A percentile compares a stretch with the other conserved stretches of the same genome.
These are phyloP conservation scores for Ips nitidus DNA, from an alignment of 1,140 invertebrate genomes.

Conservation along the genomic window DNA sequence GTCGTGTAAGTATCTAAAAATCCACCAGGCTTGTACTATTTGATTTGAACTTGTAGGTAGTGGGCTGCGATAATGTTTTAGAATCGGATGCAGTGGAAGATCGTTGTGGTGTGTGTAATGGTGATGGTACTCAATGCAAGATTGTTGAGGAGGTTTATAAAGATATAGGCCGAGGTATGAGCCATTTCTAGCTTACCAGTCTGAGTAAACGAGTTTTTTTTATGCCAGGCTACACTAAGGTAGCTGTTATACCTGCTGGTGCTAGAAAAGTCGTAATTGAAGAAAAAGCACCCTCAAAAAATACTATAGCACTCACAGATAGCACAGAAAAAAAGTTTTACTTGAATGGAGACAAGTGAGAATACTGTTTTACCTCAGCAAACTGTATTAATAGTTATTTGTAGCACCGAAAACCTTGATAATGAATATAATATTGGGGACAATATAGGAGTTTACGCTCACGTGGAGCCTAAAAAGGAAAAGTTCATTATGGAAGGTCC, in stretches of 20 bases:
- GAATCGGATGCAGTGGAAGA: conserved; percentile 68
- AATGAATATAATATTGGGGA: conserved; percentile 53
- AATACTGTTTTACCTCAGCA: neutral
- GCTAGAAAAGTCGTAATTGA: conserved; percentile 51
- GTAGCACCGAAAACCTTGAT: conserved; percentile 45
- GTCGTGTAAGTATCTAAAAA: conserved; percentile 53
- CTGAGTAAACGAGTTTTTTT: neutral
- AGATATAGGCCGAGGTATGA: conserved; percentile 40
- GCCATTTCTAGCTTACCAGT: neutral
- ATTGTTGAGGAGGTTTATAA: conserved; percentile 51
- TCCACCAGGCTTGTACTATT: conserved; percentile 1
- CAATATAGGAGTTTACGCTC: conserved; percentile 51
- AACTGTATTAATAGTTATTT: conserved; percentile 26
- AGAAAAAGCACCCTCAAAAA: conserved; percentile 49
- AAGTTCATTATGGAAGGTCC: conserved; percentile 56
- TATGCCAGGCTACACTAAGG: conserved; percentile 51
- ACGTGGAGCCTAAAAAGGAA: conserved; percentile 53
- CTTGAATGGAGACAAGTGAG: conserved; percentile 55
- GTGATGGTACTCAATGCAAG: conserved; percentile 66
- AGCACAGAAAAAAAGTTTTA: conserved; percentile 50
- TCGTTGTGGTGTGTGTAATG: conserved; percentile 69
- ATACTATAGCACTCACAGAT: conserved; percentile 51
- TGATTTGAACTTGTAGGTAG: conserved; percentile 53
- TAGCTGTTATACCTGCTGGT: conserved; percentile 53
- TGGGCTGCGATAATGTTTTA: conserved; percentile 69